phyloP scores from a whole-genome alignment of 2,113 vertebrate genomes.

The Vireo altiloquus region DNA sequence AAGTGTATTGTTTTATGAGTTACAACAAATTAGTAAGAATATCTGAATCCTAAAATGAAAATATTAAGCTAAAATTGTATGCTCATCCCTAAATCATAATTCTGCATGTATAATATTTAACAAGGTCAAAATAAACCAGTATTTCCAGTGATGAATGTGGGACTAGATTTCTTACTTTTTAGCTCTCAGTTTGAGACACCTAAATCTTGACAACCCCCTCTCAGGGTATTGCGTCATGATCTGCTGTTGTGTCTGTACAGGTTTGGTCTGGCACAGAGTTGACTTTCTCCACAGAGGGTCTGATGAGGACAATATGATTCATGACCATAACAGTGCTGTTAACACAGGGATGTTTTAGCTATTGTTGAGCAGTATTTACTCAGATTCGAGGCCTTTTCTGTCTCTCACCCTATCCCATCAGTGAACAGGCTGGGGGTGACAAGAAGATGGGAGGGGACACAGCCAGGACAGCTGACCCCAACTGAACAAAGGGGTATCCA shows the following conservation, averaged over 20 bases:
- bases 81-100: not conserved
- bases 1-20: not conserved
- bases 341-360: not conserved
- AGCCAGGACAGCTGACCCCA: not conserved
- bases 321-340: not conserved
- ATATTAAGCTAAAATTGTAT: not conserved
- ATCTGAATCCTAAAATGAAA: not conserved
- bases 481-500: not conserved
- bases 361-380: not conserved
- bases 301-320: accelerated
- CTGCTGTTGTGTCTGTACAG: not conserved
- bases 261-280: not conserved
- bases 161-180: not conserved
- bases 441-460: not conserved
- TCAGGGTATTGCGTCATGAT: not conserved
- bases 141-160: not conserved
- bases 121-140: not conserved
- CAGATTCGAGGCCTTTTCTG: not conserved
- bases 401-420: not conserved
- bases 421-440: not conserved
- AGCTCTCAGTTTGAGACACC: not conserved
- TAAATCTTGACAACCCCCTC: not conserved
- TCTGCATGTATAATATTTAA: not conserved
- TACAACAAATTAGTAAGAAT: not conserved
- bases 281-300: not conserved